Conservation (phyloP, 1,140 invertebrate species). For the Globodera ellingtonae region DNA sequence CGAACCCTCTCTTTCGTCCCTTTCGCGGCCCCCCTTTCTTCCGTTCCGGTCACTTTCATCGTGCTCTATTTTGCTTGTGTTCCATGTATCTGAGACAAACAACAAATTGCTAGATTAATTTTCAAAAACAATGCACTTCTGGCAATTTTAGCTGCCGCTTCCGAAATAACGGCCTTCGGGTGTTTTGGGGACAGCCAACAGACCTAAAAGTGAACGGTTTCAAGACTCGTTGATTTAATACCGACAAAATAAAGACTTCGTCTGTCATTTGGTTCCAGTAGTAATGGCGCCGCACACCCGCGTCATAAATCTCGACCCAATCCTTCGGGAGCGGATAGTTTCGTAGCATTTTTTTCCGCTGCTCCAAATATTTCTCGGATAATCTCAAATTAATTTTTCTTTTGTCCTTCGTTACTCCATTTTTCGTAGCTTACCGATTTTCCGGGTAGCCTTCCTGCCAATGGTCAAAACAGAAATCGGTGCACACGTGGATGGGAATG, state of each 20-base stretch:
- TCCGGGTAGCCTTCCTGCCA: conserved; percentile 79
- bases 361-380: conserved; percentile 75
- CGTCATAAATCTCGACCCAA: conserved; percentile 77
- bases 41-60: conserved; percentile 20
- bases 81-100: conserved; percentile 18
- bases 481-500: conserved; percentile 92
- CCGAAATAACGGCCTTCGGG: conserved; percentile 56
- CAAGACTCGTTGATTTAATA: not conserved
- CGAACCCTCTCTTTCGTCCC: not conserved
- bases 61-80: not conserved
- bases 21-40: conserved; percentile 19
- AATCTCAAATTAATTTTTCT: conserved; percentile 63
- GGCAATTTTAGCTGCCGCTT: conserved; percentile 53
- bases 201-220: conserved; percentile 6
- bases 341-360: conserved; percentile 77
- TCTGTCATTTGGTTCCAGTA: conserved; percentile 91
- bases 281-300: conserved; percentile 79
- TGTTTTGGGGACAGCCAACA: conserved; percentile 62
- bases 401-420: conserved; percentile 2
- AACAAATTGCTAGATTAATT: not conserved
- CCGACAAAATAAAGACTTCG: conserved; percentile 71
- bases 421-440: conserved; percentile 66
- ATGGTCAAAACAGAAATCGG: conserved; percentile 81
- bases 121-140: conserved; percentile 33
- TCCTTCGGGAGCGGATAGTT: conserved; percentile 87